phyloP scores from a whole-genome alignment of 2,113 vertebrate genomes.

The Tyto alba region DNA sequence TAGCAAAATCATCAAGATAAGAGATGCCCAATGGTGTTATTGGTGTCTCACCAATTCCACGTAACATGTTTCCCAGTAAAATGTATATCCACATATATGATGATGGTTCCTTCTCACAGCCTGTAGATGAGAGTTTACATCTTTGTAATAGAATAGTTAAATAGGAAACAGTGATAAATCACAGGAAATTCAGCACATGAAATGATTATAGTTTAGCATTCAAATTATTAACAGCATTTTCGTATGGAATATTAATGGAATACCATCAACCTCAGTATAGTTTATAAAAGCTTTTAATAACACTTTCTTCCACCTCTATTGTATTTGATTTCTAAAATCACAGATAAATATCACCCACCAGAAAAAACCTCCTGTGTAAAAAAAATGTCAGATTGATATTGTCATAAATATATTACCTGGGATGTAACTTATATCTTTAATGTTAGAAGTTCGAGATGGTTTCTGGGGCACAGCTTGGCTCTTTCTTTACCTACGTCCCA shows the following conservation, averaged over 20 bases:
- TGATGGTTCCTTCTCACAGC: conserved; percentile 70
- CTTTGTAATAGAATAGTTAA: neutral
- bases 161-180: neutral
- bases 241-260: neutral
- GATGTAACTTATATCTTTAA: neutral
- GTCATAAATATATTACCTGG: neutral
- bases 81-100: conserved; percentile 89
- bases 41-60: conserved; percentile 90
- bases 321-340: neutral
- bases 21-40: conserved; percentile 86
- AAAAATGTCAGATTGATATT: neutral
- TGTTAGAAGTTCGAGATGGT: neutral
- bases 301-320: neutral
- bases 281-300: neutral
- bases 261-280: neutral
- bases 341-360: neutral
- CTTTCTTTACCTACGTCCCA: neutral
- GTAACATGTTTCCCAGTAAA: conserved; percentile 85
- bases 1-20: conserved; percentile 90
- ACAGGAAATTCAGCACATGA: neutral
- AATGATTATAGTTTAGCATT: neutral
- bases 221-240: neutral
- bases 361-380: neutral
- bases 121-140: conserved; percentile 52
- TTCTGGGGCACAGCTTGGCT: neutral